Evolutionary conservation across 2,797 vertebrate species (phyloP).

Genomic region (Podargus strigoides): DNA sequence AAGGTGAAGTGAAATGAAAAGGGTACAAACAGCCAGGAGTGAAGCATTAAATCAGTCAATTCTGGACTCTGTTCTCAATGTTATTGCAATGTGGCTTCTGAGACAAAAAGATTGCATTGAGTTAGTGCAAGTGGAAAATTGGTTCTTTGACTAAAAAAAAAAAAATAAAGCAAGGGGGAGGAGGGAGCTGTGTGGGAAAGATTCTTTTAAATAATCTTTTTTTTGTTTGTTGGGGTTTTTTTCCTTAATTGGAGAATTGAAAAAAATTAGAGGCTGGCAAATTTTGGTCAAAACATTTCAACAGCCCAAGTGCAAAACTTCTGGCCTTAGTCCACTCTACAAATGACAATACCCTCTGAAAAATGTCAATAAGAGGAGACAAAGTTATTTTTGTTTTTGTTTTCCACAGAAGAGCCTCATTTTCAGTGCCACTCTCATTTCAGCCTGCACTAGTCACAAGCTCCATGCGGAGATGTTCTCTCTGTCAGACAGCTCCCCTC

Average conservation of each 20-base stretch:
- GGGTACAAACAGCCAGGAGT: accelerated
- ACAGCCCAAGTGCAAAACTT: background rate
- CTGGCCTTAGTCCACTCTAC: background rate
- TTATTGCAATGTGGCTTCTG: background rate
- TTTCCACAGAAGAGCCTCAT: background rate
- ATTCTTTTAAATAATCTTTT: background rate
- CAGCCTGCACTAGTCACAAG: background rate
- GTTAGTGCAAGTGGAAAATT: slow-evolving; percentile 10
- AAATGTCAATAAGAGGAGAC: background rate
- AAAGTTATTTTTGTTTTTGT: background rate
- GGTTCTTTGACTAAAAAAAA: background rate
- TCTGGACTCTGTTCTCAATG: background rate
- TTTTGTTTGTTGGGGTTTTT: too few species aligned
- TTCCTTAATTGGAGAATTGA: background rate
- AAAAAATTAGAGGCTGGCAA: background rate
- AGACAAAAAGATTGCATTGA: background rate
- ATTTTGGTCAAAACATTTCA: background rate
- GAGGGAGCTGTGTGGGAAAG: background rate
- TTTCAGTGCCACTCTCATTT: background rate
- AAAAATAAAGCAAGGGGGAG: background rate
- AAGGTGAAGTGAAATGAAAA: background rate
- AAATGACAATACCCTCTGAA: background rate
- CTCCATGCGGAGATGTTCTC: background rate
- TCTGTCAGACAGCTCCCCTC: background rate
- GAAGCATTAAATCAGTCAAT: background rate